Evolutionary conservation across 2,888 invertebrate species (phyloP), one percentile per base, ranked within the genome.

Genomic region (Suillia variegata): DNA sequence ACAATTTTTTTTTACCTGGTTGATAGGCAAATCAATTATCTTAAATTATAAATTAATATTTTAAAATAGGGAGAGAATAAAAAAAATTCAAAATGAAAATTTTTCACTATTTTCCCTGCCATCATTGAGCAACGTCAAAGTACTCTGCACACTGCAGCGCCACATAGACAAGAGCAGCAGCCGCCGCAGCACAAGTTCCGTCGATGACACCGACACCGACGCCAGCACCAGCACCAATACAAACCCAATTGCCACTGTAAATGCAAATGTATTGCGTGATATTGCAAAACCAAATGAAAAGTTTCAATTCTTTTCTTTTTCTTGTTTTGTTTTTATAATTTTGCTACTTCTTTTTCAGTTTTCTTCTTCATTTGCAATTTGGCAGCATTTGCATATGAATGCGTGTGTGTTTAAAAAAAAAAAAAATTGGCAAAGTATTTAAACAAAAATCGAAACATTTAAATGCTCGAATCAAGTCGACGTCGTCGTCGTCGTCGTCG

Each of bases 231-330:
- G 33, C 20, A 52, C 18, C 51, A 52, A 52, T 31, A 58, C 38
- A 38, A 38, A 38, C 38, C 12, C 38, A 38, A 38, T 38, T 38
- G 38, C 34, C 34, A 13, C 18, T 20, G 34, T 48, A 55, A 31
- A 55, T 55, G 34, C 49, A 55, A 55, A 55, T 55, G 55, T 24
- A 33, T 55, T 48, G 48, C 55, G 48, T 49, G 49, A 21, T 33
- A 33, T 51, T 31, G 45, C 45, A 45, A 45, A 45, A 45, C 45
- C 18, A 45, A 45, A 17, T 45, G 45, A 18, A 45, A 17, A 45
- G 20, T 45, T 45, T 17, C 45, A 45, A 13, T 45, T 5, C 38
- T 13, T 38, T 38, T 10, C 10, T 26, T 10, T 6, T 26, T 26
- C 10, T 26, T 6, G 6, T 26, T 10, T 26, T 10, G 26, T 26